Evolutionary conservation across 2,113 vertebrate genomes (phyloP).

Genomic region (Vulpes lagopus): DNA sequence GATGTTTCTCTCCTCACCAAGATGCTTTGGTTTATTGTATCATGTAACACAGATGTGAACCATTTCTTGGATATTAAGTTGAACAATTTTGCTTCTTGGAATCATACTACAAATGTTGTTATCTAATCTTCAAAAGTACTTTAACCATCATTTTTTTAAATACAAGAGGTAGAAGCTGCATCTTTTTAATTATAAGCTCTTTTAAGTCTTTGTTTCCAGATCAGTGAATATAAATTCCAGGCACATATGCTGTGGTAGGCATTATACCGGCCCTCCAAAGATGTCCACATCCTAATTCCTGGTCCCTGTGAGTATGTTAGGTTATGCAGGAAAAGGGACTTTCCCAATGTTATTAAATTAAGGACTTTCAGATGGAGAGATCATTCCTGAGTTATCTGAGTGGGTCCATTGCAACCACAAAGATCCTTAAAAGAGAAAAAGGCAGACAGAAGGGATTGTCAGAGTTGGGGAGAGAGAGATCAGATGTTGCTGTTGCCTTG

Average conservation of each 20-base stretch:
- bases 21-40: neutral
- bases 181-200: slow-evolving; percentile 8
- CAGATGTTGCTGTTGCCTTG: neutral
- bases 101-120: neutral
- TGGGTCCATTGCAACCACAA: neutral
- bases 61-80: neutral
- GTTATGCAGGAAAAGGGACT: neutral
- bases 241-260: neutral
- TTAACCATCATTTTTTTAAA: neutral
- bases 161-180: neutral
- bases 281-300: neutral
- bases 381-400: neutral
- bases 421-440: neutral
- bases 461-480: neutral
- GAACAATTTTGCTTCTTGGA: neutral
- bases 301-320: neutral
- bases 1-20: neutral
- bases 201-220: slow-evolving; percentile 1
- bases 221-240: slow-evolving; percentile 25
- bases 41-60: neutral
- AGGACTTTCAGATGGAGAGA: neutral
- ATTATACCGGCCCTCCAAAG: neutral
- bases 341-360: neutral
- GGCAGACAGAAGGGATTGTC: neutral
- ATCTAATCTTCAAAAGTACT: neutral